Conservation (phyloP, 2,113 vertebrate species). For the Sander vitreus region DNA sequence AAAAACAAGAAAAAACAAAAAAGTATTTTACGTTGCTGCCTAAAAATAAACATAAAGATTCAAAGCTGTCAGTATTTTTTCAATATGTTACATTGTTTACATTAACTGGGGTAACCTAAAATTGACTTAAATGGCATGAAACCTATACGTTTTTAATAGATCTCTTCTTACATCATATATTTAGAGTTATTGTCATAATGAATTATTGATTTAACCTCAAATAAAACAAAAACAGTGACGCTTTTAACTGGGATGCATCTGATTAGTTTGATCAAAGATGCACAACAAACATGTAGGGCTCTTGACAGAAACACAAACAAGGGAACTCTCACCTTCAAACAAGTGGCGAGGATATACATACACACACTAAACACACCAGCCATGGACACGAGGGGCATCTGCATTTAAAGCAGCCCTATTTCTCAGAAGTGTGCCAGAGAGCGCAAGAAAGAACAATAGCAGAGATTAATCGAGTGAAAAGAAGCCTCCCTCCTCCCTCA, state of each 20-base stretch:
- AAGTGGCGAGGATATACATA: not conserved
- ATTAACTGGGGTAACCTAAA: not conserved
- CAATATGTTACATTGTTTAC: not conserved
- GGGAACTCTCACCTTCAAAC: slow-evolving; percentile 29
- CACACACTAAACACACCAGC: slow-evolving; percentile 53
- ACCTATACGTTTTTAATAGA: not conserved
- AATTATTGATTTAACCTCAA: slow-evolving; percentile 35
- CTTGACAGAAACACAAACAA: not conserved
- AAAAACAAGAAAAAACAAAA: too few relatives aligned
- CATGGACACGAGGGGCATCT: slow-evolving; percentile 57
- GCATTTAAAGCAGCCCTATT: slow-evolving; percentile 66
- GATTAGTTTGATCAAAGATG: slow-evolving; percentile 47
- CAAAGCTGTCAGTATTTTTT: not conserved
- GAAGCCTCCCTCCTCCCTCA: slow-evolving; percentile 49
- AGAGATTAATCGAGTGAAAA: slow-evolving; percentile 74
- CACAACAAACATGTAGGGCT: not conserved
- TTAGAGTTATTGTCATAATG: not conserved
- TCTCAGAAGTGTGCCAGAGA: slow-evolving; percentile 75
- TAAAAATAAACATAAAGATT: not conserved
- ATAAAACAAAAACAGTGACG: not conserved
- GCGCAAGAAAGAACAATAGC: slow-evolving; percentile 64
- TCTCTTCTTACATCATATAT: not conserved
- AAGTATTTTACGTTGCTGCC: not conserved
- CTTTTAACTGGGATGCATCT: slow-evolving; percentile 14
- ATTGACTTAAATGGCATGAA: not conserved